Base-by-base conservation (phyloP, 2,797 vertebrate genomes). In the Chelmon rostratus region DNA sequence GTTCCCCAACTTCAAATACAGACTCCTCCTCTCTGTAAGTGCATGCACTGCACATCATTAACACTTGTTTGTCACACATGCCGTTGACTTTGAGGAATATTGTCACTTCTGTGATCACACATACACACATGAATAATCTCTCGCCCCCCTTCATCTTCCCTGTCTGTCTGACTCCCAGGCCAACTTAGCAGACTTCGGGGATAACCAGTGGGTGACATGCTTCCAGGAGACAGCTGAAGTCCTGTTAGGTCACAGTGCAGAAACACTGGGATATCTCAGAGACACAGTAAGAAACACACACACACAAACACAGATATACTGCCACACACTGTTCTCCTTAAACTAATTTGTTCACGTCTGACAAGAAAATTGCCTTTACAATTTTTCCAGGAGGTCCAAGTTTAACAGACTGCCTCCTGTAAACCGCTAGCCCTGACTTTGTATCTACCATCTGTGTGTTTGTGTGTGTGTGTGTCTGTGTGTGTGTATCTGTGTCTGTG, bases 131-230 rank as follows among this genome's bases (percentile, higher is more conserved):
- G 82, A 82, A 63, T 78, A 83, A 84, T 74, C 64, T 56, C 64
- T 42, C 40, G 8, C 4, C 13, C 19, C 40, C 56, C 44, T 59
- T 70, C 62, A 59, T 87, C 74, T 35, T 73, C 49, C 78, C 68
- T 69, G 46, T 57, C 66, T 78, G 47, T 87, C 68, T 76, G 35
- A 78, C 74, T 87, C 88, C 58, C 82, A 99, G 98, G 96, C 95
- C 63, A 99, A 98, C 89, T 93, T 99, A 73, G 97, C 97, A 13
- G 98, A 99, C 92, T 97, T 95, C 56, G 93, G 96, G 21, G 97
- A 98, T 67, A 99, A 99, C 91, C 97, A 98, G 92, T 99, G 98
- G 98, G 95, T 99, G 88, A 99, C 97, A 2, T 99, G 98, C 90
- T 99, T 99, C 95, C 98, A 99, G 90, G 98, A 98, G 58, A 91